These are phyloP conservation scores for Pygoscelis antarcticus DNA, from an alignment of 2,113 vertebrate genomes.

Conservation along the genomic window DNA sequence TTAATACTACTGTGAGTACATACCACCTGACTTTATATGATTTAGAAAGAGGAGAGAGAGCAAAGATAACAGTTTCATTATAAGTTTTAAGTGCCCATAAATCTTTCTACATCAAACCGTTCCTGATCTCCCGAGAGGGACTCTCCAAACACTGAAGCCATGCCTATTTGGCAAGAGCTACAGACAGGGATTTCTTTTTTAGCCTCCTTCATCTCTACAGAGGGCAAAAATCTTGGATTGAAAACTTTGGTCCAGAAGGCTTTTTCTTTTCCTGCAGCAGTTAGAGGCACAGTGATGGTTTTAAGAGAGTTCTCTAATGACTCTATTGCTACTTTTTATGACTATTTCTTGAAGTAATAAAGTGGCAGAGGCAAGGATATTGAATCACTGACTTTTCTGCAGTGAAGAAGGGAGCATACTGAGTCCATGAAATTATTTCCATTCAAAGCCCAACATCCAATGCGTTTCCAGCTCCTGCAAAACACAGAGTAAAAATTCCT, in stretches of 20 bases:
- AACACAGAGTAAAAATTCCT: not conserved
- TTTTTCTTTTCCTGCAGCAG: constrained; percentile 5
- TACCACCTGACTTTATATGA: constrained; percentile 30
- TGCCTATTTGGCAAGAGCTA: constrained; percentile 55
- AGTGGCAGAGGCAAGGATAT: not conserved
- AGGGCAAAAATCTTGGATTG: constrained; percentile 32
- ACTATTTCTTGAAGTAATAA: constrained; percentile 36
- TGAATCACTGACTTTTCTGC: not conserved
- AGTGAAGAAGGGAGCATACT: not conserved
- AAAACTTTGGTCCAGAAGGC: constrained; percentile 10
- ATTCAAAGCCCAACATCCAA: not conserved
- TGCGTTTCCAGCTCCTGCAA: not conserved
- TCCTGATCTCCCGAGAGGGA: constrained; percentile 7
- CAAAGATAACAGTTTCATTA: constrained; percentile 65
- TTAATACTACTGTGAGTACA: constrained; percentile 18
- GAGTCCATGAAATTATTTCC: not conserved
- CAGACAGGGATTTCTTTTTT: constrained; percentile 53
- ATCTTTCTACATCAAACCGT: constrained; percentile 39
- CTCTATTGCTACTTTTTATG: constrained; percentile 37
- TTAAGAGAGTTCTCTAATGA: constrained; percentile 51
- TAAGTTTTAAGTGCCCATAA: constrained; percentile 50
- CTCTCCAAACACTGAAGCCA: constrained; percentile 51
- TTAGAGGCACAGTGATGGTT: not conserved
- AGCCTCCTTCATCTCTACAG: constrained; percentile 10
- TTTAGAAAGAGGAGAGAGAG: constrained; percentile 25